phyloP scores from a whole-genome alignment of 2,888 invertebrate genomes.

The Rosalia funebris region DNA sequence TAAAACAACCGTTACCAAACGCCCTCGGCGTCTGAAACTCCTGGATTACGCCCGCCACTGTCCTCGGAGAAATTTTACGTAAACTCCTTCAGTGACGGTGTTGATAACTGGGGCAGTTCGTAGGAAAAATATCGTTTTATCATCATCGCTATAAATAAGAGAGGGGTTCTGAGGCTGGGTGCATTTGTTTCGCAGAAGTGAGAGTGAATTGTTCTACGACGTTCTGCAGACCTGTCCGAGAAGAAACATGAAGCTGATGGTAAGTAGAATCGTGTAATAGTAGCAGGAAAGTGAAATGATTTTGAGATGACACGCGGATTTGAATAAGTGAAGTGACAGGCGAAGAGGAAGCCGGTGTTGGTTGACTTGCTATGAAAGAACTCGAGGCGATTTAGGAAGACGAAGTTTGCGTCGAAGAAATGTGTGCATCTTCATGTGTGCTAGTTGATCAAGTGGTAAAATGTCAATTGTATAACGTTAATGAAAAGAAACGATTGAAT shows the following conservation, averaged over 20 bases:
- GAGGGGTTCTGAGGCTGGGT: conserved; percentile 47
- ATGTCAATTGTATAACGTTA: no score
- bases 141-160: conserved; percentile 52
- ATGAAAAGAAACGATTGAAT: no score
- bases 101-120: conserved; percentile 23
- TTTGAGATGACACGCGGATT: no score
- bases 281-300: no score
- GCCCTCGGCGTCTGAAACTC: neutral
- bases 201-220: conserved; percentile 48
- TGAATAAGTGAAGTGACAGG: no score
- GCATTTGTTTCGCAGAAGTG: conserved; percentile 51
- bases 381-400: no score
- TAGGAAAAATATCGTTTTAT: conserved; percentile 33
- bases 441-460: no score
- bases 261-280: conserved; percentile 38
- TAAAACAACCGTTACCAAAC: neutral
- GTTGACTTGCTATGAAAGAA: no score
- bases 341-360: no score
- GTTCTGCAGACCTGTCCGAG: conserved; percentile 31
- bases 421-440: no score
- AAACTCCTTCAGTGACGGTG: neutral
- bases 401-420: no score
- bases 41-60: conserved; percentile 4
- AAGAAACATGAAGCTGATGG: conserved; percentile 45
- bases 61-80: conserved; percentile 11